Conservation (phyloP, 1,140 invertebrate genomes). For the Bombus picipes region DNA sequence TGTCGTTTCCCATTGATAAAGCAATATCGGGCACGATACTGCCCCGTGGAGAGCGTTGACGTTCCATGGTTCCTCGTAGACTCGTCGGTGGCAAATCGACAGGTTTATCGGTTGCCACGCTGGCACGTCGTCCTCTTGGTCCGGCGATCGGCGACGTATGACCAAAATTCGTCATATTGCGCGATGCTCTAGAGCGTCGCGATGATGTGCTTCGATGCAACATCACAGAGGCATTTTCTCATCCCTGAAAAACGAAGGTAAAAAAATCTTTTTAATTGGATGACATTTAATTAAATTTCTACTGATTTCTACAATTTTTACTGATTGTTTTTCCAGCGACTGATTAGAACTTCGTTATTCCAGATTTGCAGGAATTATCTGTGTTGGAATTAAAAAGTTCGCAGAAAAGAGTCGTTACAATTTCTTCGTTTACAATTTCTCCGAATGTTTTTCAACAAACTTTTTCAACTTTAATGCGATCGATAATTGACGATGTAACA, state of each 20-base stretch:
- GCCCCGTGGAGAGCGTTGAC: constrained; percentile 79
- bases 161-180: constrained; percentile 85
- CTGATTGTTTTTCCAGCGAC: too few relatives aligned
- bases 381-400: too few relatives aligned
- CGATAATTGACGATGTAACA: background rate
- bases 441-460: background rate
- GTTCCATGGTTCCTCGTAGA: constrained; percentile 69
- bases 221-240: constrained; percentile 81
- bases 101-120: constrained; percentile 77
- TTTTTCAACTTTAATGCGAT: background rate
- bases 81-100: constrained; percentile 69
- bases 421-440: background rate
- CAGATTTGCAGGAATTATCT: too few relatives aligned
- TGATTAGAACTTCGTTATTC: too few relatives aligned
- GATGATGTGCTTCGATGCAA: constrained; percentile 87
- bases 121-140: constrained; percentile 73
- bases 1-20: constrained; percentile 72
- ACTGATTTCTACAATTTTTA: background rate
- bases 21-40: constrained; percentile 82
- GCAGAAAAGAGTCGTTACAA: too few relatives aligned
- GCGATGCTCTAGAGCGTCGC: constrained; percentile 85
- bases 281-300: background rate
- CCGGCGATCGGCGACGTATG: constrained; percentile 71
- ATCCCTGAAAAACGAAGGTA: constrained; percentile 58
- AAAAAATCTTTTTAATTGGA: background rate